phyloP scores from a whole-genome alignment of 2,113 vertebrate species.

The Nematolebias whitei region DNA sequence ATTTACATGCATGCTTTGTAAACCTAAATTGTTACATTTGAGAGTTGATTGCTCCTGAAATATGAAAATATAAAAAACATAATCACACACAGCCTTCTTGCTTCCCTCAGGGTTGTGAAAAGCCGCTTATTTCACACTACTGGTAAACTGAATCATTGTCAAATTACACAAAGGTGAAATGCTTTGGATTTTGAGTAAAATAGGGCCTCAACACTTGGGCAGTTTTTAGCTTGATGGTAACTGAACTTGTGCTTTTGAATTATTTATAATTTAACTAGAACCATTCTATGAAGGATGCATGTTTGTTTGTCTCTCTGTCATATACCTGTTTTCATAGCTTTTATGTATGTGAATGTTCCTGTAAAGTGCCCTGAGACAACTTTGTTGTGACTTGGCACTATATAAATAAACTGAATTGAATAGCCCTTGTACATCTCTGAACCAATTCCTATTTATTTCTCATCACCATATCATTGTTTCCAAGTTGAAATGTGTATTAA shows the following conservation, averaged over 20 bases:
- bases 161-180: slow-evolving; percentile 74
- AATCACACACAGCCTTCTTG: slow-evolving; percentile 44
- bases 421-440: slow-evolving; percentile 16
- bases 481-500: slow-evolving; percentile 5
- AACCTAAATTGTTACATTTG: slow-evolving; percentile 79
- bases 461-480: slow-evolving; percentile 12
- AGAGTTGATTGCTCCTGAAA: slow-evolving; percentile 75
- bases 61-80: slow-evolving; percentile 51
- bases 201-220: slow-evolving; percentile 45
- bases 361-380: too few species aligned
- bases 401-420: too few species aligned
- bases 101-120: slow-evolving; percentile 76
- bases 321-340: too few species aligned
- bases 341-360: too few species aligned
- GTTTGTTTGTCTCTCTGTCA: slow-evolving; percentile 60
- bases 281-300: slow-evolving; percentile 44
- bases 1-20: slow-evolving; percentile 78
- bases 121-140: slow-evolving; percentile 84
- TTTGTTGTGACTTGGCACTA: too few species aligned
- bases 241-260: slow-evolving; percentile 64
- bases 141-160: slow-evolving; percentile 84
- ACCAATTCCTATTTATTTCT: slow-evolving; percentile 28
- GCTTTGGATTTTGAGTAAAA: slow-evolving; percentile 70
- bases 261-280: slow-evolving; percentile 62
- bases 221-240: slow-evolving; percentile 64